phyloP scores from a whole-genome alignment of 2,797 vertebrate genomes.

The Molothrus aeneus region DNA sequence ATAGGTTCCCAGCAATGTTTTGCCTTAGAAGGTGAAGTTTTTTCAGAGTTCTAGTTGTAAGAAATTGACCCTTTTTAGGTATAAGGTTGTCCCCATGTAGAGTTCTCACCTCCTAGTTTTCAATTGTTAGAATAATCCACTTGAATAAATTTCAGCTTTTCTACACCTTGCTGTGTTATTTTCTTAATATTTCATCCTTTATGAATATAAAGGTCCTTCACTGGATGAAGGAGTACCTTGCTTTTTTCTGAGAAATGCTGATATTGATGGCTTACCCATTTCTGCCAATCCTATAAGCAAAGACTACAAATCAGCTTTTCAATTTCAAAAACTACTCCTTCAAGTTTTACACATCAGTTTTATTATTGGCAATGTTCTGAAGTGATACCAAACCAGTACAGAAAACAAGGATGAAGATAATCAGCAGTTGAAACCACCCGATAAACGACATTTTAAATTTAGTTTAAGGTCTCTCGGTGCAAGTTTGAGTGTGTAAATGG shows the following conservation, averaged over 20 bases:
- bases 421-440: neutral
- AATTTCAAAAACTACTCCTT: neutral
- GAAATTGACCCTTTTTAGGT: rapidly evolving
- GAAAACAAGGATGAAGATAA: neutral
- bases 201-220: neutral
- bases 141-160: neutral
- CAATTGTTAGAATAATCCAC: neutral
- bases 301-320: neutral
- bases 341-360: neutral
- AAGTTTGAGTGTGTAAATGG: neutral
- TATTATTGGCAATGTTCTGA: neutral
- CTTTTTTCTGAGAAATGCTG: neutral
- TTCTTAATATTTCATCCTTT: neutral
- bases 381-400: neutral
- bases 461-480: neutral
- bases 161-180: too few relatives aligned
- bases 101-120: rapidly evolving
- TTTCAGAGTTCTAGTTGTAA: rapidly evolving
- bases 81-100: neutral
- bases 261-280: neutral
- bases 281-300: neutral
- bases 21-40: neutral
- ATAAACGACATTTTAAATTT: neutral
- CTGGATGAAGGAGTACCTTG: neutral
- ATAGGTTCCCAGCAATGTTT: neutral